Conservation (phyloP, 1,140 invertebrate species). For the Halictus rubicundus region DNA sequence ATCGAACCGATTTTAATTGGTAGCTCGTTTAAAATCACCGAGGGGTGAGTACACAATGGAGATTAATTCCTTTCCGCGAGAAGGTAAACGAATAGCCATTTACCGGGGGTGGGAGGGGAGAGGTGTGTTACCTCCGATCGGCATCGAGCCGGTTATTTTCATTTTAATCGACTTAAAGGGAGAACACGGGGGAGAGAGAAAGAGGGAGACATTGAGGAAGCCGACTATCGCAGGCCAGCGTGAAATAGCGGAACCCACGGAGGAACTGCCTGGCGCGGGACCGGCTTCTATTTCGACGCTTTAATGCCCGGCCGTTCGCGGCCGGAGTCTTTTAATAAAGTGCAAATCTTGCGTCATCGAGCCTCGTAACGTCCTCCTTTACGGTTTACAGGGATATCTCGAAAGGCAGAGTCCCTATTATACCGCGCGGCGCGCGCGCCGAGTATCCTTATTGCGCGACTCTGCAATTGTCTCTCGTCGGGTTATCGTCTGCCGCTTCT, state of each 20-base stretch:
- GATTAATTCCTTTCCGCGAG: constrained; percentile 39
- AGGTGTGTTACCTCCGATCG: constrained; percentile 23
- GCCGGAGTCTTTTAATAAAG: constrained; percentile 60
- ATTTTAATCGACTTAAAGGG: constrained; percentile 30
- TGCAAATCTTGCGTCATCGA: constrained; percentile 61
- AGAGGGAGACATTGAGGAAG: not conserved
- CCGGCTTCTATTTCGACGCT: constrained; percentile 35
- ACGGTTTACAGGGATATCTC: constrained; percentile 33
- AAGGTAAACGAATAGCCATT: constrained; percentile 39
- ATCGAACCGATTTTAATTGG: constrained; percentile 45
- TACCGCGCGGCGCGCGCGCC: not conserved
- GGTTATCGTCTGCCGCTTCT: constrained; percentile 38
- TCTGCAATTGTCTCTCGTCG: constrained; percentile 43
- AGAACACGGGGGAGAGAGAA: not conserved
- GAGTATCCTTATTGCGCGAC: constrained; percentile 54
- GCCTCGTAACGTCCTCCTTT: constrained; percentile 49
- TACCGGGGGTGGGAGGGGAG: constrained; percentile 7
- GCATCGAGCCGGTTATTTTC: constrained; percentile 32
- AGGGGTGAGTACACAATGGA: not conserved
- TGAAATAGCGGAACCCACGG: not conserved
- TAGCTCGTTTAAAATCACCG: constrained; percentile 23
- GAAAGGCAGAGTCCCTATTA: constrained; percentile 22
- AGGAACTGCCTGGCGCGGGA: not conserved
- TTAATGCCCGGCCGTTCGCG: constrained; percentile 30
- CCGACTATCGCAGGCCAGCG: not conserved